Evolutionary conservation across 2,888 invertebrate species (phyloP).

Genomic region (Dorcus hopei): DNA sequence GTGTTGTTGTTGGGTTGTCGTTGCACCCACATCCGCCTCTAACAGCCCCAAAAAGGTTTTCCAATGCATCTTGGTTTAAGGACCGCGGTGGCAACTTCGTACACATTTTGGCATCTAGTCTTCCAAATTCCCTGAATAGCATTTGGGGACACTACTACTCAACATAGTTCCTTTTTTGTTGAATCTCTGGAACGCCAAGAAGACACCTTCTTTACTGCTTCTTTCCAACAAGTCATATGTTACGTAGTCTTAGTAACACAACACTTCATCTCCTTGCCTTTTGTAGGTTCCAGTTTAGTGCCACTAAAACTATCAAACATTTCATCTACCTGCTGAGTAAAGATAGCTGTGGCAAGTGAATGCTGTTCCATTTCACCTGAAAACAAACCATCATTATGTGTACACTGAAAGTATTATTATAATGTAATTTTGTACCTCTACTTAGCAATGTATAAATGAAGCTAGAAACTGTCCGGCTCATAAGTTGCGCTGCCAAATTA

Average conservation of each 20-base stretch:
- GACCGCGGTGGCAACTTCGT: constrained; percentile 10
- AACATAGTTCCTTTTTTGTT: too few relatives aligned
- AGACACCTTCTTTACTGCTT: constrained; percentile 18
- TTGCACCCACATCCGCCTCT: constrained; percentile 21
- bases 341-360: constrained; percentile 21
- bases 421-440: neutral
- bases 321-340: constrained; percentile 24
- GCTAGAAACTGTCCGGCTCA: constrained; percentile 15
- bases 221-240: constrained; percentile 16
- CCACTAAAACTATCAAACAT: constrained; percentile 31
- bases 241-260: constrained; percentile 17
- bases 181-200: neutral
- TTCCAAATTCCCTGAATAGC: neutral
- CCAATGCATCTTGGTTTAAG: constrained; percentile 25
- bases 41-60: constrained; percentile 23
- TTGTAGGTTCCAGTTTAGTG: constrained; percentile 5
- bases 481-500: constrained; percentile 24
- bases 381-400: neutral
- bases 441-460: neutral
- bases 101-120: neutral
- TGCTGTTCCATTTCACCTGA: constrained; percentile 15
- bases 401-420: neutral
- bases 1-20: constrained; percentile 22
- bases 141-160: neutral
- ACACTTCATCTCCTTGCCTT: constrained; percentile 14